Percentiles rank a stretch among this genome's conserved stretches.
Evolutionary conservation across 2,797 vertebrate species (phyloP).

Genomic region (Leptoclinus maculatus): DNA sequence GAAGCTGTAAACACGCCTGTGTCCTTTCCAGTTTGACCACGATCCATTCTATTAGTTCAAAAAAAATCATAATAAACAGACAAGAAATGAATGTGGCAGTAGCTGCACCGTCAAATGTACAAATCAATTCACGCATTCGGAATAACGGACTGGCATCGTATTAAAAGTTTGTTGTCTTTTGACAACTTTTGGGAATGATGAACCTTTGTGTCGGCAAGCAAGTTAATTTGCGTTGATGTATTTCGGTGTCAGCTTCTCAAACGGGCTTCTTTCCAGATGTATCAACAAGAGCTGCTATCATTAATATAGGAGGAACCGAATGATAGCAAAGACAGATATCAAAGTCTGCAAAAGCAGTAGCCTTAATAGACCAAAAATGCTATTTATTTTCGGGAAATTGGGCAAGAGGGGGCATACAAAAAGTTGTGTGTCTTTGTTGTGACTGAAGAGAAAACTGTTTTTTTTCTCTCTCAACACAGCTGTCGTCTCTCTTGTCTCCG

Average conservation of each 20-base stretch:
- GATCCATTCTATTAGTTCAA: slow-evolving; percentile 8
- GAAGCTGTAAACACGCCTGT: neutral
- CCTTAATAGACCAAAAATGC: neutral
- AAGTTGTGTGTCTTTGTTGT: neutral
- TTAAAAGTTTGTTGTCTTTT: slow-evolving; percentile 32
- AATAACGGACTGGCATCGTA: slow-evolving; percentile 12
- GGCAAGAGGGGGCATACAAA: neutral
- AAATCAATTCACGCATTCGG: neutral
- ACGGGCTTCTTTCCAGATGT: slow-evolving; percentile 1
- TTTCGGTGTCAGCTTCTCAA: slow-evolving; percentile 12
- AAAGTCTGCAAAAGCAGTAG: neutral
- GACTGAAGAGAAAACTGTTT: neutral
- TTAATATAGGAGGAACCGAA: neutral
- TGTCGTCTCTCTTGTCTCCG: neutral
- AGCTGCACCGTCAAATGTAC: slow-evolving; percentile 18
- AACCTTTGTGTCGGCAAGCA: neutral
- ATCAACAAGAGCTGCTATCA: slow-evolving; percentile 3
- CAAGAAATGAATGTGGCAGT: slow-evolving; percentile 25
- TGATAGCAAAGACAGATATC: neutral
- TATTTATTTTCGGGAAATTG: slow-evolving; percentile 5
- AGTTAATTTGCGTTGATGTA: slow-evolving; percentile 3
- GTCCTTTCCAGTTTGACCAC: slow-evolving; percentile 9
- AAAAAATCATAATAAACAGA: slow-evolving; percentile 15
- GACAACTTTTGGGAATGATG: slow-evolving; percentile 11
- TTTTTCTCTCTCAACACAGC: neutral